Conservation (phyloP, 92 coral and sea anemone genomes). For the Epizoanthus fatuus region DNA sequence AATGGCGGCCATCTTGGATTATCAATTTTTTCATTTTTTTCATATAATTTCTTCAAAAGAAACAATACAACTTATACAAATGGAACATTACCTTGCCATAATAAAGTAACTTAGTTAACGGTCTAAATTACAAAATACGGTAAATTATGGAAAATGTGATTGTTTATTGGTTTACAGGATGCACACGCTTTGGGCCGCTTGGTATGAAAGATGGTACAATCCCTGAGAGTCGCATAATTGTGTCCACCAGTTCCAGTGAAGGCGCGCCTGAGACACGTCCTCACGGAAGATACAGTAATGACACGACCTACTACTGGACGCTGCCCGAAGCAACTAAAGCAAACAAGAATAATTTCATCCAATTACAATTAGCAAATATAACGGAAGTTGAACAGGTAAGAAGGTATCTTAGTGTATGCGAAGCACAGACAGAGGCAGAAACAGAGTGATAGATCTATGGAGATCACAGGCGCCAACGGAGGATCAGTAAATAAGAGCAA, state of each 20-base stretch:
- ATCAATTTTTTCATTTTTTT: too few relatives aligned
- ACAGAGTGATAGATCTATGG: too few relatives aligned
- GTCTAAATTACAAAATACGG: too few relatives aligned
- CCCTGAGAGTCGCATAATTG: neutral
- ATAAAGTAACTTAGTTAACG: too few relatives aligned
- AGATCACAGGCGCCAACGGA: too few relatives aligned
- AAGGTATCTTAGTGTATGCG: neutral
- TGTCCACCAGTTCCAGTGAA: neutral
- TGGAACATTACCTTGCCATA: too few relatives aligned
- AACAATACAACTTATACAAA: too few relatives aligned
- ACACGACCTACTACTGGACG: constrained; percentile 23
- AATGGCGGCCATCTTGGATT: too few relatives aligned
- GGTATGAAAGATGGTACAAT: constrained; percentile 19
- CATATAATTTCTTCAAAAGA: too few relatives aligned
- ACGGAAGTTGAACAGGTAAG: constrained; percentile 3
- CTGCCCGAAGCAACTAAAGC: constrained; percentile 10
- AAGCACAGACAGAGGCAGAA: too few relatives aligned
- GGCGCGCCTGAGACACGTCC: neutral
- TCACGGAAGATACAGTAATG: neutral
- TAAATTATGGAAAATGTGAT: too few relatives aligned
- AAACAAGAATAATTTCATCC: constrained; percentile 24
- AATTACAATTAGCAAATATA: constrained; percentile 16
- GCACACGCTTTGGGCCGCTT: constrained; percentile 13
- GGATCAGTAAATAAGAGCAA: too few relatives aligned
- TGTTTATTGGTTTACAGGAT: constrained; percentile 8